A percentile compares a stretch with the other conserved stretches of the same genome.
These are phyloP conservation scores for Ailuropoda melanoleuca DNA, from an alignment of 2,113 vertebrate genomes.

Conservation along the genomic window DNA sequence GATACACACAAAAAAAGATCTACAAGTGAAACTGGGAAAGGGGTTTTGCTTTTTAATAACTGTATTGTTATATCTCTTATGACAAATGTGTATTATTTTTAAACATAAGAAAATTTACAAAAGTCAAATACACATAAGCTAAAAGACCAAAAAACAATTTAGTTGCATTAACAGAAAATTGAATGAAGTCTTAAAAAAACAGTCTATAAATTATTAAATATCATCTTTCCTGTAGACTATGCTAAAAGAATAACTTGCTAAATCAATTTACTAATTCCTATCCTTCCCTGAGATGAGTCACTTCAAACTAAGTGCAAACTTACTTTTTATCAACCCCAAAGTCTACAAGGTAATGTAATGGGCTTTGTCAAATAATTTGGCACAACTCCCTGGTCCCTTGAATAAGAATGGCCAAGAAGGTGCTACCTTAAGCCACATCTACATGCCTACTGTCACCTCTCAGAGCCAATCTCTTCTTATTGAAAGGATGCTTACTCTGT, in stretches of 20 bases:
- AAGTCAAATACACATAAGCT: background rate
- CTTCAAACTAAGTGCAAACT: background rate
- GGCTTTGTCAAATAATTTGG: background rate
- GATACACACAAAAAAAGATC: background rate
- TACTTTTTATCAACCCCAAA: background rate
- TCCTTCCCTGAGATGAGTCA: background rate
- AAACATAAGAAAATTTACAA: background rate
- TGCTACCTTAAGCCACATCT: background rate
- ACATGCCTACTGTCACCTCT: no score
- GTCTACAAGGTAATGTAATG: background rate
- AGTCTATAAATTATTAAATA: background rate
- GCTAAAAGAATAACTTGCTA: background rate
- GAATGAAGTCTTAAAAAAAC: background rate
- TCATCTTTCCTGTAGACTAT: background rate
- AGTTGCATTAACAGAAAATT: background rate
- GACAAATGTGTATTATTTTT: background rate
- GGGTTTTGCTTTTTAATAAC: background rate
- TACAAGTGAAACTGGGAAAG: background rate
- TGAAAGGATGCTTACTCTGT: background rate
- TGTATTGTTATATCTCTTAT: background rate
- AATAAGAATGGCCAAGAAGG: background rate
- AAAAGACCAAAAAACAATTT: background rate
- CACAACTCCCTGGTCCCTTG: background rate
- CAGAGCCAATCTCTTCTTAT: background rate
- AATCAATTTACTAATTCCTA: background rate